Base-by-base conservation (phyloP, 2,888 invertebrate species). In the Mimachlamys varia region DNA sequence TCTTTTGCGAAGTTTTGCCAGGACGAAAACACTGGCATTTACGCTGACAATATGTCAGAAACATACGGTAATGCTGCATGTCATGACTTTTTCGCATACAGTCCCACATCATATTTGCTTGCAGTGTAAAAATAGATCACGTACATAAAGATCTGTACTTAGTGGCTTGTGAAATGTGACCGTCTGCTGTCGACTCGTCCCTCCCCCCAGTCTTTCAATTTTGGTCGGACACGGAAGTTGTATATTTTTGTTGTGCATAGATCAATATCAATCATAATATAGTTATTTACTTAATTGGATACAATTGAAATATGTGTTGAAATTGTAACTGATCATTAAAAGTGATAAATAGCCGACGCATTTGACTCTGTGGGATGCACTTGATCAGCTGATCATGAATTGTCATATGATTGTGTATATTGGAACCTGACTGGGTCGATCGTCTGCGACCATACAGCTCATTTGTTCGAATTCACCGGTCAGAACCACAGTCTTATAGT, bases 11-110 rank as follows among this genome's bases (percentile, higher is more conserved):
- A 76, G 76, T 76, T 44, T 76, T 10, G 76, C 27, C 76, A 76
- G 76, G 76, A 76, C 76, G 76, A 76, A 33, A 27, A 76, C 33
- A 76, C 76, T 76, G 76, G 76, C 76, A 76, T 76, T 76, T 76
- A 76, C 76, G 76, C 22, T 76, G 76, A 1, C 76, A 76, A 76
- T 33, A 91, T 91, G 91, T 91, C 91, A 37, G 91, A 91, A 88
- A 89, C 91, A 49, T 91, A 91, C 88, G 91, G 91, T 91, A 91
- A 88, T 44, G 13, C 33, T 88, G 27, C 62, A 33, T 76, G 76
- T 76, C 76, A 76, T 17, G 33, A 76, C 33, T 76, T 76, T 76
- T 76, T 33, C 76, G 2, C 33, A 4, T 33, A 2, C 10, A 12
- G 1, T 27, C 33, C 76, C 0, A 76, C 33, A 27, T 12, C 22